Evolutionary conservation across 2,797 vertebrate genomes (phyloP).

Genomic region (Hybognathus amarus): DNA sequence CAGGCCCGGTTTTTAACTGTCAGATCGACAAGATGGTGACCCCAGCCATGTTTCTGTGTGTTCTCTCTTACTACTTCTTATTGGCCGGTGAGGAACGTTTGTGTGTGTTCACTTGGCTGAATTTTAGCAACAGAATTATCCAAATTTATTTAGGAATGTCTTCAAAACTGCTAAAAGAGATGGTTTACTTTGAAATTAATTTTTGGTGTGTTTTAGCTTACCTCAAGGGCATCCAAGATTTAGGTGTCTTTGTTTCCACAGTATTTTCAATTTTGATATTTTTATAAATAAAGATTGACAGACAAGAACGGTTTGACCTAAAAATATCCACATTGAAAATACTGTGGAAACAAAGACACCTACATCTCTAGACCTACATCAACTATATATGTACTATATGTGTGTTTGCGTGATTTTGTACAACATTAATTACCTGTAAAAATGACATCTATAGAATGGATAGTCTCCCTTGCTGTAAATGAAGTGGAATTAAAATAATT

Average conservation of each 20-base stretch:
- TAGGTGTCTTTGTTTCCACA: no score
- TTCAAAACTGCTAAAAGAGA: no score
- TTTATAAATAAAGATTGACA: no score
- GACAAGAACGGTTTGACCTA: no score
- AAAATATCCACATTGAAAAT: no score
- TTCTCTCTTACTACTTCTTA: constrained; percentile 65
- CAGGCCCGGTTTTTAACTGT: constrained; percentile 36
- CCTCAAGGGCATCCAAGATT: no score
- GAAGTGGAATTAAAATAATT: not conserved
- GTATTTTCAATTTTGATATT: no score
- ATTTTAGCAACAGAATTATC: not conserved
- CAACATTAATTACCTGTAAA: not conserved
- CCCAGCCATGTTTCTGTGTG: constrained; percentile 65
- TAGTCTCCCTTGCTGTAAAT: not conserved
- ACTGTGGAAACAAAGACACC: no score
- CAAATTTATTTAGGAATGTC: not conserved
- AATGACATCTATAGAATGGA: not conserved
- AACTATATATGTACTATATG: no score
- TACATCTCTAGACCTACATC: no score
- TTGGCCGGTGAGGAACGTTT: constrained; percentile 67
- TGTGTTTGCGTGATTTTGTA: not conserved
- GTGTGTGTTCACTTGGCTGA: not conserved
- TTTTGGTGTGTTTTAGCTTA: no score
- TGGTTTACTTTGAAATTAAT: no score
- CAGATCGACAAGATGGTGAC: constrained; percentile 65